These are phyloP conservation scores for Heteractis magnifica DNA, from an alignment of 92 coral and sea anemone species.

Conservation along the genomic window DNA sequence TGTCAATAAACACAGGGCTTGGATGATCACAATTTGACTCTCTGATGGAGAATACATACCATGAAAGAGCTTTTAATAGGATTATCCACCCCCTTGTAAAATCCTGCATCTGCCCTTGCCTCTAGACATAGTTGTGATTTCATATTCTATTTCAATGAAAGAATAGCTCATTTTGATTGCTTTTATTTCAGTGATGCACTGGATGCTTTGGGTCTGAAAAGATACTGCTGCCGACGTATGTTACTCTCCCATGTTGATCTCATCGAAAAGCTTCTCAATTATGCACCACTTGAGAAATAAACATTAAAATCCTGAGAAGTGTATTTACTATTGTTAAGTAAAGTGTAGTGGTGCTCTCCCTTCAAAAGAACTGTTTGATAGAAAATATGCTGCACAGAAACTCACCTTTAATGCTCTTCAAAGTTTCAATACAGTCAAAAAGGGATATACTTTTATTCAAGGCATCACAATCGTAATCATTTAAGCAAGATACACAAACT, in stretches of 20 bases:
- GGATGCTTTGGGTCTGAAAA: slow-evolving; percentile 92
- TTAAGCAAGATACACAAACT: too few species aligned
- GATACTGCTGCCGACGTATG: slow-evolving; percentile 97
- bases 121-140: background rate
- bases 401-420: background rate
- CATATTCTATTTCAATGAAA: background rate
- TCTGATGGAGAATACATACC: too few species aligned
- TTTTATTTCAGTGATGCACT: slow-evolving; percentile 79
- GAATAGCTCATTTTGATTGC: background rate
- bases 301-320: background rate
- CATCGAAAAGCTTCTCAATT: slow-evolving; percentile 93
- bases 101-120: too few species aligned
- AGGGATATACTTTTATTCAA: too few species aligned
- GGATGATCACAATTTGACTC: too few species aligned
- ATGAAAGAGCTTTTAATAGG: too few species aligned
- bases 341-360: background rate
- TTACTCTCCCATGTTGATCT: slow-evolving; percentile 96
- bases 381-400: background rate
- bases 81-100: too few species aligned
- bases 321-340: background rate
- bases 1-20: too few species aligned
- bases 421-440: too few species aligned
- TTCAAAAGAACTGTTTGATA: background rate
- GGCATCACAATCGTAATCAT: too few species aligned
- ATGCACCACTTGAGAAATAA: slow-evolving; percentile 94